Conservation (phyloP, 2,888 invertebrate genomes). For the Chouioia cunea region DNA sequence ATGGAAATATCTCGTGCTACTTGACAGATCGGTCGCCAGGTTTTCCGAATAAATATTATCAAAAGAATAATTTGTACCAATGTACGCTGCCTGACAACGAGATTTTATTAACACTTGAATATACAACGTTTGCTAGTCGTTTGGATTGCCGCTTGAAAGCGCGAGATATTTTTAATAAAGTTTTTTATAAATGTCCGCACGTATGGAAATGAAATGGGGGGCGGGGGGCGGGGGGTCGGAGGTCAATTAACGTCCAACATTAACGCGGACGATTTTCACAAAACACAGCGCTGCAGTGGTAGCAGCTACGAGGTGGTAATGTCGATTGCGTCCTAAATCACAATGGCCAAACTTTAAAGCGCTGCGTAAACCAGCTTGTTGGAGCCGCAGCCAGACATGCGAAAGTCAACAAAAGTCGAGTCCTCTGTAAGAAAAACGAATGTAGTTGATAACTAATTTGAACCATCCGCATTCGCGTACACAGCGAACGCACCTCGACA, state of each 20-base stretch:
- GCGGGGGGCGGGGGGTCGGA: too few species aligned
- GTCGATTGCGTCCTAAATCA: neutral
- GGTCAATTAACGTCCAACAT: neutral
- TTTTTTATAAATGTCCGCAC: too few species aligned
- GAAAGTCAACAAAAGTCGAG: slow-evolving; percentile 23
- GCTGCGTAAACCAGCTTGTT: neutral
- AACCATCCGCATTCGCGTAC: neutral
- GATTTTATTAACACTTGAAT: too few species aligned
- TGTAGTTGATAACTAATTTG: neutral
- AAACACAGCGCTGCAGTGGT: slow-evolving; percentile 67
- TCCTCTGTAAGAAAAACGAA: neutral
- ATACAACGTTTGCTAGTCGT: too few species aligned
- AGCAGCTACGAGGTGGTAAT: slow-evolving; percentile 69
- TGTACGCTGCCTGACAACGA: too few species aligned
- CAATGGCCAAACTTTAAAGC: neutral
- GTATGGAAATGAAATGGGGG: too few species aligned
- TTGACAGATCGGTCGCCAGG: too few species aligned
- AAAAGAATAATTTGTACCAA: too few species aligned
- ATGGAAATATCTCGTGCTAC: too few species aligned
- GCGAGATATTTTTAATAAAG: too few species aligned
- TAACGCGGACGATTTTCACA: slow-evolving; percentile 46
- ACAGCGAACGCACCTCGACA: slow-evolving; percentile 24
- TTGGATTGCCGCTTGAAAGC: too few species aligned
- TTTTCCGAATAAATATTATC: too few species aligned
- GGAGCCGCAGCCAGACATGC: slow-evolving; percentile 1